Conservation (phyloP, 23 tunicate species). For the Ascidia mentula region DNA sequence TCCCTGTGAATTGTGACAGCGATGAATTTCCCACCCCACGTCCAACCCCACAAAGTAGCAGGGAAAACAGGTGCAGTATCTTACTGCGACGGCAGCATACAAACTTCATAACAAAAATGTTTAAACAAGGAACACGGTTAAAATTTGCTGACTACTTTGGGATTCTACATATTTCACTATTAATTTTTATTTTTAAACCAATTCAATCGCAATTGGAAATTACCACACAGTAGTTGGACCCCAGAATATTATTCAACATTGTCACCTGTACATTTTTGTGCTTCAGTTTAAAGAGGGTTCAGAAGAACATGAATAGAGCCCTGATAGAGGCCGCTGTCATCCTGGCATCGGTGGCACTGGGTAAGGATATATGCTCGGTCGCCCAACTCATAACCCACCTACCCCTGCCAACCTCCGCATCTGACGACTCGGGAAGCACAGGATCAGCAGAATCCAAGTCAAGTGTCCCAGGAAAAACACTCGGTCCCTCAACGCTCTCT, state of each 20-base stretch:
- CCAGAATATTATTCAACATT: no score
- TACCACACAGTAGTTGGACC: no score
- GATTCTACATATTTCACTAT: no score
- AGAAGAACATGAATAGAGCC: conserved; percentile 50
- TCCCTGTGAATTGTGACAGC: conserved; percentile 54
- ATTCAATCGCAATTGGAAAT: no score
- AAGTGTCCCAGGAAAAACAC: conserved; percentile 13
- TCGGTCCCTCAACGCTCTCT: conserved; percentile 10
- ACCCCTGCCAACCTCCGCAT: conserved; percentile 8
- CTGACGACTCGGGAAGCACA: conserved; percentile 37
- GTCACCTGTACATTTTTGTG: no score
- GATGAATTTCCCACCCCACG: conserved; percentile 70
- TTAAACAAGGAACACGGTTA: no score
- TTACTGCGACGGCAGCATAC: no score
- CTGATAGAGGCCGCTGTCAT: conserved; percentile 69
- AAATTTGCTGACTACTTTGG: no score
- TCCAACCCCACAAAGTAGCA: conserved; percentile 91
- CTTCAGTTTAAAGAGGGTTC: conserved; percentile 68
- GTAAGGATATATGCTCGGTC: conserved; percentile 50
- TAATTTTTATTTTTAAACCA: background rate
- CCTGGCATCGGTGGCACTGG: conserved; percentile 72
- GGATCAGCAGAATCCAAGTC: conserved; percentile 33
- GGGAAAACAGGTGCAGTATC: conserved; percentile 78
- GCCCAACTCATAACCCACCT: conserved; percentile 35
- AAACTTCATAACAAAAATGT: no score